phyloP scores from a whole-genome alignment of 2,797 vertebrate species.

The Nasua narica region DNA sequence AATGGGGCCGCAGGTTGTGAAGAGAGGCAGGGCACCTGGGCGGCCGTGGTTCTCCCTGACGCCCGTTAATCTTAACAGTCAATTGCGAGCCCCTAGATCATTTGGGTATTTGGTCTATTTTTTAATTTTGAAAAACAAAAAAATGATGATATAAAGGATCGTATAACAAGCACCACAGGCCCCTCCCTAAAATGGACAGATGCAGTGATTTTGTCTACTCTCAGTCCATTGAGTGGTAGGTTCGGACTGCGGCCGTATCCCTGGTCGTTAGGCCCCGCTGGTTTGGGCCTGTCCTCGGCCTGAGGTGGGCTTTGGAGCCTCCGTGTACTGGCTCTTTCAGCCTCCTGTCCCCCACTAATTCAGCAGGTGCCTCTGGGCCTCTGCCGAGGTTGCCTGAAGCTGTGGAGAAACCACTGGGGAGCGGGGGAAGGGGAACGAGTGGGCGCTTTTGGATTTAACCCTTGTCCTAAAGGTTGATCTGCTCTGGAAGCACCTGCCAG shows the following conservation, averaged over 20 bases:
- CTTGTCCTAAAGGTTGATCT: conserved; percentile 7
- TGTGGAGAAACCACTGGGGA: not conserved
- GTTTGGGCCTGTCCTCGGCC: not conserved
- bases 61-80: not conserved
- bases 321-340: not conserved
- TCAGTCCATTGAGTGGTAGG: not conserved
- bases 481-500: not conserved
- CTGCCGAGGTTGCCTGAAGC: not conserved
- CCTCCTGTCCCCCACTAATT: not conserved
- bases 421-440: not conserved
- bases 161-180: not conserved
- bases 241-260: not conserved
- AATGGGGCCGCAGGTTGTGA: not conserved
- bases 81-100: not conserved
- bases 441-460: not conserved
- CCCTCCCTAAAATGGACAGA: not conserved
- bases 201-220: not conserved
- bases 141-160: not conserved
- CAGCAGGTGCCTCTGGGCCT: not conserved
- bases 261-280: not conserved
- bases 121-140: not conserved
- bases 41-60: not conserved
- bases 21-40: not conserved
- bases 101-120: not conserved
- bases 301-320: not conserved